Percentiles rank a stretch among this genome's conserved stretches.
Evolutionary conservation across 2,797 vertebrate species (phyloP).

Genomic region (Pangasius larnaudii): DNA sequence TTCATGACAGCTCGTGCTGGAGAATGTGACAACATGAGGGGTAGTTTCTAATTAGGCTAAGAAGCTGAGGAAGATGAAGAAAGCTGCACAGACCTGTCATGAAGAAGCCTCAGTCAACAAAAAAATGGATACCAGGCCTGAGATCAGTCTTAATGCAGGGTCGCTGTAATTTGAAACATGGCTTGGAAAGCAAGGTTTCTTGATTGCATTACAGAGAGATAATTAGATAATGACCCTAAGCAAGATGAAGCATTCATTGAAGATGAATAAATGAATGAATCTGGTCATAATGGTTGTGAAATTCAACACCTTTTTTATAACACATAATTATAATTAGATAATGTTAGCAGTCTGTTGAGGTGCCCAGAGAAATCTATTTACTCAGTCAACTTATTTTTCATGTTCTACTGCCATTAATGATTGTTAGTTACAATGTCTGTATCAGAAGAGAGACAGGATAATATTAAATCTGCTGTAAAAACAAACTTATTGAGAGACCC

Average conservation of each 20-base stretch:
- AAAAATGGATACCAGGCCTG: neutral
- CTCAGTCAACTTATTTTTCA: neutral
- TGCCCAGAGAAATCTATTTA: neutral
- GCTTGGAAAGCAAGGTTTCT: neutral
- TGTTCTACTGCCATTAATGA: neutral
- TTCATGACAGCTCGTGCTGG: slow-evolving; percentile 61
- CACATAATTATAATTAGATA: too few species aligned
- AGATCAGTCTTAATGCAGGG: neutral
- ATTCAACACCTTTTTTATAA: too few species aligned
- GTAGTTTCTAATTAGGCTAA: slow-evolving; percentile 59
- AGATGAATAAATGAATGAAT: too few species aligned
- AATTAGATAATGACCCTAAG: neutral
- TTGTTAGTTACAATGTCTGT: neutral
- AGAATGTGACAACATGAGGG: slow-evolving; percentile 55
- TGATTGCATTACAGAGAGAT: neutral
- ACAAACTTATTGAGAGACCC: neutral
- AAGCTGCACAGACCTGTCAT: slow-evolving; percentile 1
- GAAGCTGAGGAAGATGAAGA: slow-evolving; percentile 38
- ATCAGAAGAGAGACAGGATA: neutral
- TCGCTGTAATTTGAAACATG: neutral
- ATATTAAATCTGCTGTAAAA: slow-evolving; percentile 10
- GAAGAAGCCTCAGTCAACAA: neutral
- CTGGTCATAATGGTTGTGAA: too few species aligned
- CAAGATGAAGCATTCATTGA: too few species aligned
- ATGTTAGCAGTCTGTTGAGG: neutral